Evolutionary conservation across 2,113 vertebrate species (phyloP).

Genomic region (Megaceryle torquata): DNA sequence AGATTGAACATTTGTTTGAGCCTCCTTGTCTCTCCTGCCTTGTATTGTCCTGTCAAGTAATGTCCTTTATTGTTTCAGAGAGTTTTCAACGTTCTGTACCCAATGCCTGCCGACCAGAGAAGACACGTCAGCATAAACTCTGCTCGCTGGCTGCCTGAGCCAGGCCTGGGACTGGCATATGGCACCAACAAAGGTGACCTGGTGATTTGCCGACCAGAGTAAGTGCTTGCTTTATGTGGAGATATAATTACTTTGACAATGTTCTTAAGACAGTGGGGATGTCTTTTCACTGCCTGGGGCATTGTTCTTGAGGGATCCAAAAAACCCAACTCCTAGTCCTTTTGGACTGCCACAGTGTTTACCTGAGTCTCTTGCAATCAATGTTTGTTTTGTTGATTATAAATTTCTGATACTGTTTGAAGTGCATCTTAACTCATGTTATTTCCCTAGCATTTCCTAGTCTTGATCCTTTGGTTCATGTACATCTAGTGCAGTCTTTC

Average conservation of each 20-base stretch:
- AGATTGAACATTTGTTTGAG: neutral
- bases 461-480: neutral
- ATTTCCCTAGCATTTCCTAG: neutral
- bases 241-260: neutral
- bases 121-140: slow-evolving; percentile 99
- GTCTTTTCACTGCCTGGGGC: neutral
- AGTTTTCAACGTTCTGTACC: slow-evolving; percentile 98
- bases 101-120: slow-evolving; percentile 97
- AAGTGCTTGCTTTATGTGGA: slow-evolving; percentile 68
- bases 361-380: neutral
- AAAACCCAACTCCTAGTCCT: neutral
- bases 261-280: neutral
- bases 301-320: neutral
- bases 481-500: neutral
- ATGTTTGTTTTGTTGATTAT: neutral
- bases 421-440: neutral
- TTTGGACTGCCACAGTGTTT: neutral
- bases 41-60: neutral
- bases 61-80: slow-evolving; percentile 77
- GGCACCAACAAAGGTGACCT: slow-evolving; percentile 99
- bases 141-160: slow-evolving; percentile 95
- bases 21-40: neutral
- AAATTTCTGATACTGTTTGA: neutral
- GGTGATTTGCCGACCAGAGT: slow-evolving; percentile 98
- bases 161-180: slow-evolving; percentile 93